Evolutionary conservation across 1,140 invertebrate species (phyloP).

Genomic region (Pollicipes pollicipes): DNA sequence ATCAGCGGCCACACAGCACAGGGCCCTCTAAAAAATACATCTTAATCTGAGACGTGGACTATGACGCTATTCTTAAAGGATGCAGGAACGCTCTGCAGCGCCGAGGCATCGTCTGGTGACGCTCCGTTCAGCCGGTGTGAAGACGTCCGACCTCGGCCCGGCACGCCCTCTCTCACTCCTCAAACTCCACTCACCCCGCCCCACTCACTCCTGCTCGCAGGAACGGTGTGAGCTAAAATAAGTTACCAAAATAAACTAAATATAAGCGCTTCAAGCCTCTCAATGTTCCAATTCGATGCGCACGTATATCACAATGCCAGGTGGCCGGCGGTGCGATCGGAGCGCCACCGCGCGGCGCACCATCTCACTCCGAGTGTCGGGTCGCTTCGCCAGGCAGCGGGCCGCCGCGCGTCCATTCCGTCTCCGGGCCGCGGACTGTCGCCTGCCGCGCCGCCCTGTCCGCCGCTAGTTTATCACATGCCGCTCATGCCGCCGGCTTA

Average conservation of each 20-base stretch:
- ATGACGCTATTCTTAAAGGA: background rate
- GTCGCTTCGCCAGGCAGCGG: too few relatives aligned
- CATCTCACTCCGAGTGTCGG: background rate
- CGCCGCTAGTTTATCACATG: background rate
- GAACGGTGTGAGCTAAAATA: background rate
- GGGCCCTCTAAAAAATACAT: background rate
- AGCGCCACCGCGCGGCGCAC: background rate
- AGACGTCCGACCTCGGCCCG: too few relatives aligned
- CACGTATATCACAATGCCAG: background rate
- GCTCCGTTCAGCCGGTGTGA: too few relatives aligned
- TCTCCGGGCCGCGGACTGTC: too few relatives aligned
- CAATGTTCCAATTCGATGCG: background rate
- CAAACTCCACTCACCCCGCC: background rate
- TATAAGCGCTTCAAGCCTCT: background rate
- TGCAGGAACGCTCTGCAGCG: background rate
- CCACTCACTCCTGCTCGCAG: background rate
- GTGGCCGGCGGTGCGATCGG: too few relatives aligned
- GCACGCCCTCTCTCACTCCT: background rate
- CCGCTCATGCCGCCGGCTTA: background rate
- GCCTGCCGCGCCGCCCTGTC: too few relatives aligned
- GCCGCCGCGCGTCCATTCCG: too few relatives aligned
- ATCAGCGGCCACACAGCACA: background rate
- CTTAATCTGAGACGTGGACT: background rate
- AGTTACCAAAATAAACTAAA: constrained; percentile 1
- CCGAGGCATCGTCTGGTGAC: too few relatives aligned